Evolutionary conservation across 1,140 invertebrate genomes (phyloP).

Genomic region (Cotesia chilonis): DNA sequence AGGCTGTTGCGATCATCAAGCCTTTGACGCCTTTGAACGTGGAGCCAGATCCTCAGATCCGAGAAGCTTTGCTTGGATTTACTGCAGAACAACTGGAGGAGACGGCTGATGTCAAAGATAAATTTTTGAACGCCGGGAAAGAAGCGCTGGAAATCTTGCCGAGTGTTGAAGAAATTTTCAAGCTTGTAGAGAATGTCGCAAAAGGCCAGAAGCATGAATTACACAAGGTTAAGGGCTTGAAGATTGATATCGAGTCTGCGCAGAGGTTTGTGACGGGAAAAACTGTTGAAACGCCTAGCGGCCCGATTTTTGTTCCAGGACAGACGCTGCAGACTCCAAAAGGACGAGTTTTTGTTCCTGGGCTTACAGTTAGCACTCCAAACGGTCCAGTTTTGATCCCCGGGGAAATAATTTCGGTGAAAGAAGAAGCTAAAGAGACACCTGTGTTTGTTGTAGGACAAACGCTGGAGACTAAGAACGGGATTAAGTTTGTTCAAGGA

Average conservation of each 20-base stretch:
- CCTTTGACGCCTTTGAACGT: constrained; percentile 69
- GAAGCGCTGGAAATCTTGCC: constrained; percentile 68
- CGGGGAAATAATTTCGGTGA: constrained; percentile 70
- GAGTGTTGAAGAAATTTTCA: constrained; percentile 70
- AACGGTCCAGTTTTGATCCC: constrained; percentile 74
- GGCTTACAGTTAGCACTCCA: constrained; percentile 75
- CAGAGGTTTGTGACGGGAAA: constrained; percentile 75
- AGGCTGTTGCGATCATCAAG: constrained; percentile 70
- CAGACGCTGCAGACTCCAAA: constrained; percentile 76
- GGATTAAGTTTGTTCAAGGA: constrained; percentile 63
- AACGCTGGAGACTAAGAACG: constrained; percentile 53
- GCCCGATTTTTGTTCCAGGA: constrained; percentile 76
- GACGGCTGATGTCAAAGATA: constrained; percentile 69
- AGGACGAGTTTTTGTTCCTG: constrained; percentile 76
- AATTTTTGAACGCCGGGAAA: constrained; percentile 66
- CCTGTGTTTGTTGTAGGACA: constrained; percentile 68
- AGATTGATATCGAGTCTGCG: constrained; percentile 71
- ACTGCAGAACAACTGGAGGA: constrained; percentile 66
- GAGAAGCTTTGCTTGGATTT: constrained; percentile 59
- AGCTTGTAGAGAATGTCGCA: constrained; percentile 71
- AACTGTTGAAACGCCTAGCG: constrained; percentile 73
- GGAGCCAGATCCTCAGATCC: constrained; percentile 59
- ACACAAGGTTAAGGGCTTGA: constrained; percentile 71
- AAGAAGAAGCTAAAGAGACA: constrained; percentile 51
- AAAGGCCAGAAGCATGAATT: constrained; percentile 69